phyloP scores from a whole-genome alignment of 30 jellyfish, hydroid and myxozoan genomes.

The Aurelia aurita region DNA sequence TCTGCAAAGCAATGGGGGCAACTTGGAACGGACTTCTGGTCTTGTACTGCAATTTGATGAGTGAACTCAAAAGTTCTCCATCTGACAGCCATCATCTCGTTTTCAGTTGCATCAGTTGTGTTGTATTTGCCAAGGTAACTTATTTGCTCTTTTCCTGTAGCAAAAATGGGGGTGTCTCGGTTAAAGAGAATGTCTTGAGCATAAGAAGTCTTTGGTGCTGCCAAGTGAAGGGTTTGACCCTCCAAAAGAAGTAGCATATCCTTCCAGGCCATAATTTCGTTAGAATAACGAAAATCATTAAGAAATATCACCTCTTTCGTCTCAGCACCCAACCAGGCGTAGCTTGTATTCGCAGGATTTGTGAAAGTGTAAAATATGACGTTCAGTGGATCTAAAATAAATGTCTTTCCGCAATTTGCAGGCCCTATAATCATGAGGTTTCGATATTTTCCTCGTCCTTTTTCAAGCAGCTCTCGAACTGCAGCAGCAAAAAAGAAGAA shows the following conservation, averaged over 20 bases:
- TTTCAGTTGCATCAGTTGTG: too few relatives aligned
- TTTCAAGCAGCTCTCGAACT: background rate
- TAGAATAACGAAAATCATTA: slow-evolving; percentile 14
- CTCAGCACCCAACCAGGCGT: slow-evolving; percentile 38
- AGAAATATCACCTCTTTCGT: slow-evolving; percentile 13
- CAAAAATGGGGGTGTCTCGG: too few relatives aligned
- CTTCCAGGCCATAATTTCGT: slow-evolving; percentile 13
- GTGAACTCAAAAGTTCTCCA: too few relatives aligned
- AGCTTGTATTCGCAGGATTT: background rate
- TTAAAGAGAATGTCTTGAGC: too few relatives aligned
- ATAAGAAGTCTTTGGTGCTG: slow-evolving; percentile 40
- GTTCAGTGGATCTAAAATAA: slow-evolving; percentile 21
- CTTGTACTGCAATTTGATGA: too few relatives aligned
- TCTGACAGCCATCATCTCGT: too few relatives aligned
- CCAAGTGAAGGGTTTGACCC: slow-evolving; percentile 3
- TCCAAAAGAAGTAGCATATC: slow-evolving; percentile 41
- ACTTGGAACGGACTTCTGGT: too few relatives aligned
- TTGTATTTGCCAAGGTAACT: too few relatives aligned
- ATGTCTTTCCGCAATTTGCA: slow-evolving; percentile 49
- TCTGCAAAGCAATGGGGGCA: too few relatives aligned
- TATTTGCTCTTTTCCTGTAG: too few relatives aligned
- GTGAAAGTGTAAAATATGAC: background rate
- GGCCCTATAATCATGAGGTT: slow-evolving; percentile 23
- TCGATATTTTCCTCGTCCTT: slow-evolving; percentile 21
- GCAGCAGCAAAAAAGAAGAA: background rate